phyloP scores from a whole-genome alignment of 2,113 vertebrate species.

The Alethe diademata region DNA sequence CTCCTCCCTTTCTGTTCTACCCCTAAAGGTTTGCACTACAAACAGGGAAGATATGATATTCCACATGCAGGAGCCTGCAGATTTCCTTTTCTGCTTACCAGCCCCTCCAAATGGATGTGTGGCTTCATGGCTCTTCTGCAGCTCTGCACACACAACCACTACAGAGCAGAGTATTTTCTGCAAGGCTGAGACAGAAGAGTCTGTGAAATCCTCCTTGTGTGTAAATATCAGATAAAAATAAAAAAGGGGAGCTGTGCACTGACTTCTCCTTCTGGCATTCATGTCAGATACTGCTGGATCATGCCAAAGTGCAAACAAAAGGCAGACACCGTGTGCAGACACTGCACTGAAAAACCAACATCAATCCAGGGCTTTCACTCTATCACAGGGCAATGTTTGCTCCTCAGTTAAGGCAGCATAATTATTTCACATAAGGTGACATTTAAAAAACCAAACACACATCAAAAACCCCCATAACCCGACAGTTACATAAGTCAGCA shows the following conservation, averaged over 20 bases:
- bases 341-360: not conserved
- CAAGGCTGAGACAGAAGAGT: not conserved
- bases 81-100: not conserved
- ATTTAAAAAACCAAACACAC: not conserved
- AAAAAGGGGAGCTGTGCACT: not conserved
- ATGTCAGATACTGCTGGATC: slow-evolving; percentile 1
- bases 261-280: not conserved
- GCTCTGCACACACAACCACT: not conserved
- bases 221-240: slow-evolving; percentile 20
- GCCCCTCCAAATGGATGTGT: not conserved
- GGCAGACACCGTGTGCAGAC: not conserved
- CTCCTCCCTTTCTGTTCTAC: not conserved
- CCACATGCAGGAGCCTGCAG: not conserved
- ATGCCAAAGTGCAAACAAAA: not conserved
- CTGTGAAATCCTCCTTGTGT: not conserved
- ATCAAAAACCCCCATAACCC: not conserved
- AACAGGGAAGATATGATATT: not conserved
- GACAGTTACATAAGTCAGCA: not conserved
- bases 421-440: not conserved
- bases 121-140: not conserved
- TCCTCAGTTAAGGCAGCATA: not conserved
- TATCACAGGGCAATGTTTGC: not conserved
- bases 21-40: not conserved
- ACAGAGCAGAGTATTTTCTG: not conserved
- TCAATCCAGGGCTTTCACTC: not conserved